Base-by-base conservation (phyloP, 2,113 vertebrate species). In the Bambusicola thoracicus region DNA sequence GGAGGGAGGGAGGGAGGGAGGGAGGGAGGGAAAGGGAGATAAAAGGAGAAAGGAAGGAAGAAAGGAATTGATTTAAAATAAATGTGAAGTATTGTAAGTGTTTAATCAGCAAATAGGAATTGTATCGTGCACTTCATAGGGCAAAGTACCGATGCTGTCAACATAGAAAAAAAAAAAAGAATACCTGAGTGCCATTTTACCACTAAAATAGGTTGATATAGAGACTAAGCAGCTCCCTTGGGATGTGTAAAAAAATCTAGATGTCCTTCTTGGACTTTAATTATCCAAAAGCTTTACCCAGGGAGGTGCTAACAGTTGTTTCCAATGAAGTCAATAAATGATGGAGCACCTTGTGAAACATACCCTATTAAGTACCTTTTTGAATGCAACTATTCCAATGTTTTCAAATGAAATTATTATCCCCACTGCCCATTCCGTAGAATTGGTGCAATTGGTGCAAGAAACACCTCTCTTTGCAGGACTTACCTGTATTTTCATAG, bases 281-380 rank as follows among this genome's bases (percentile, higher is more conserved):
- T 89, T 87, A 80, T 34, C 10, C 12, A 34, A 41, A 34, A 73
- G 13, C 6, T 61, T 82, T 81, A 38, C 14, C 18, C 66, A 66
- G 5, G 68, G 67, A 89, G 24, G 18, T 79, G 36, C n/a, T 80
- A 62, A 92, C 63, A 38, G 38, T 22, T 44, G 15, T 38, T 93
- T 91, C 49, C 41, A 55, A 21, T 51, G 59, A 82, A 80, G 34
- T 82, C 78, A 62, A 16, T 81, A 76, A 61, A 61, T 41, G 19
- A 8, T 34, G 46, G 18, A 6, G 9, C 66, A 36, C 5, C 24
- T 87, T 73, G 38, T 76, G 55, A 87, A 93, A 73, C 5, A 48
- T 69, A 38, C 1, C 13, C 25, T 14, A 0, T 62, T 68, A 61
- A 75, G 36, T 49, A 0, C 0, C 30, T 53, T 44, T 11, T 12